Conservation (phyloP, 2,888 invertebrate species). For the Heliconius aoede region DNA sequence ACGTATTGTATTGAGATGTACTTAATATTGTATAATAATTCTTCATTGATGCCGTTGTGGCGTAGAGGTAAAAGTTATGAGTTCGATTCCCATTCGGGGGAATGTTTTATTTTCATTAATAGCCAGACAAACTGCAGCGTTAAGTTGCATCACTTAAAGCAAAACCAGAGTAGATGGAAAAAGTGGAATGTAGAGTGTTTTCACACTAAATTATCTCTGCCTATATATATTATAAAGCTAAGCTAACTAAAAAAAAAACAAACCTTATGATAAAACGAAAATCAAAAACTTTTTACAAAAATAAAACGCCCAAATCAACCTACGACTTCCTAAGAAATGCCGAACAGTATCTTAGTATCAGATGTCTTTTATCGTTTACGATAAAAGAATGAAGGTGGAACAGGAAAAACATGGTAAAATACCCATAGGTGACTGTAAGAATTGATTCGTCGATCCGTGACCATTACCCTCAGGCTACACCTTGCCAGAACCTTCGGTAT, state of each 20-base stretch:
- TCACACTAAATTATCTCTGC: too few species aligned
- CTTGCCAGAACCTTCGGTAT: conserved; percentile 23
- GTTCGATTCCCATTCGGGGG: too few species aligned
- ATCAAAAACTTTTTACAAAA: not conserved
- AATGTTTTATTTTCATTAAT: too few species aligned
- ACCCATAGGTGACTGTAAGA: conserved; percentile 2
- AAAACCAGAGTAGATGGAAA: too few species aligned
- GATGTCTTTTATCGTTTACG: conserved; percentile 18
- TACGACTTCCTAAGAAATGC: not conserved
- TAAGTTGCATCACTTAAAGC: too few species aligned
- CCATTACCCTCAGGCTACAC: conserved; percentile 15
- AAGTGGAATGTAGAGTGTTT: too few species aligned
- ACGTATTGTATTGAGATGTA: not conserved
- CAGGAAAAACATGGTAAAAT: conserved; percentile 22
- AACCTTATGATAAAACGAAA: not conserved
- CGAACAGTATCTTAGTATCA: conserved; percentile 1
- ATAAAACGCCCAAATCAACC: conserved; percentile 1
- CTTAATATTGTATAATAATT: not conserved
- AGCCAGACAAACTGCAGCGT: too few species aligned
- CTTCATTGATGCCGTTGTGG: too few species aligned
- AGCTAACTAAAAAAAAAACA: not conserved
- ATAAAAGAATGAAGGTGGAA: conserved; percentile 27
- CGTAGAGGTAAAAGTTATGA: too few species aligned
- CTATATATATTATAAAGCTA: too few species aligned
- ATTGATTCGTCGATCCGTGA: conserved; percentile 18